Base-by-base conservation (phyloP, 2,797 vertebrate species). In the Xiphorhynchus erythropygius region DNA sequence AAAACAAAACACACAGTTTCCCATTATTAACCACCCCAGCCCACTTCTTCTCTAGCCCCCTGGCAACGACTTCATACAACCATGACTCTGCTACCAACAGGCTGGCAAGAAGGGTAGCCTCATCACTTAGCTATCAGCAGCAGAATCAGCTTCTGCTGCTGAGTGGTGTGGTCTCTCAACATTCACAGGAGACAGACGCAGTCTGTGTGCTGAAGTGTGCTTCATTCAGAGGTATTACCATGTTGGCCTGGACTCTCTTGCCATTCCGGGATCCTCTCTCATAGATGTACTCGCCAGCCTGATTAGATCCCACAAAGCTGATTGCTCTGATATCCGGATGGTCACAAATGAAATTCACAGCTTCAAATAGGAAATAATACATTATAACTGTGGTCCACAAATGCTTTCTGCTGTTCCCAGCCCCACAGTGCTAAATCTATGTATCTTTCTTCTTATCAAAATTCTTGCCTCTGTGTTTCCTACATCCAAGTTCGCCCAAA, bases 241-340 rank as follows among this genome's bases (percentile, higher is more conserved):
- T 99, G 96, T 99, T 99, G 63, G 99, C 99, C 97, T 99, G 99
- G 76, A 99, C 99, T 93, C 99, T 98, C 97, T 99, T 99, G 97
- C 99, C 99, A 52, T 99, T 98, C 97, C 98, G 98, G 69, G 99
- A 99, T 79, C 99, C 99, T 90, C 98, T 98, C 97, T 99, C 98
- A 59, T 99, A 99, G 97, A 99, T 99, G 96, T 99, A 99, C 83
- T 99, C 99, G 93, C 99, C 99, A 37, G 99, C 99, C 91, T 99
- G 98, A 97, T 99, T 99, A 96, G 99, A 99, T 90, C 99, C 99
- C 97, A 99, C 99, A 96, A 99, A 99, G 98, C 99, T 99, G 98
- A 99, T 99, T 65, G 99, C 99, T 98, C 98, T 99, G 97, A 99
- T 99, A 95, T 99, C 98, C 14, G 99, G 99, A 96, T 99, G 98